Evolutionary conservation across 2,113 vertebrate genomes (phyloP).

Genomic region (Delphinus delphis): DNA sequence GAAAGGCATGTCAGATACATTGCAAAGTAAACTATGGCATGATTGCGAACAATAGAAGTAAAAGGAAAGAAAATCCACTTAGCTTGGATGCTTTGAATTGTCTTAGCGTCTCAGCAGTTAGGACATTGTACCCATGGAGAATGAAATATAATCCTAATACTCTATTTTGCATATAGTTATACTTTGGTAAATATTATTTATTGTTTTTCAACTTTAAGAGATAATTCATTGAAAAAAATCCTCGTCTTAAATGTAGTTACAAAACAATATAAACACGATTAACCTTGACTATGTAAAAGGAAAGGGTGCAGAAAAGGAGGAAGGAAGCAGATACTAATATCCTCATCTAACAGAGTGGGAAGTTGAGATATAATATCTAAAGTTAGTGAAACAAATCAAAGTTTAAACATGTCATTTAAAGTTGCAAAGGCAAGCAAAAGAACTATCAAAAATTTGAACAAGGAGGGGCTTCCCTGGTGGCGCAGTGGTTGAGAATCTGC

Average conservation of each 20-base stretch:
- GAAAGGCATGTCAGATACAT: not conserved
- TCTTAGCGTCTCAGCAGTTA: not conserved
- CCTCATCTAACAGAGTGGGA: not conserved
- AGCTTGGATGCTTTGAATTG: not conserved
- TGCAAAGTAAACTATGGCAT: not conserved
- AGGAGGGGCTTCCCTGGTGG: not conserved
- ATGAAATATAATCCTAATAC: not conserved
- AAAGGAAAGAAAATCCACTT: not conserved
- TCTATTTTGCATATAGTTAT: not conserved
- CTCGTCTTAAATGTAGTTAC: not conserved
- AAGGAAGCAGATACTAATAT: not conserved
- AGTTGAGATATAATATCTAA: not conserved
- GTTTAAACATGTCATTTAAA: not conserved
- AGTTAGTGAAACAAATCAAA: not conserved
- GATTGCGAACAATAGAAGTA: not conserved
- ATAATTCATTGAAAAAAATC: not conserved
- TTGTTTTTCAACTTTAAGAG: not conserved
- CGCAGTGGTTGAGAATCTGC: too few relatives aligned
- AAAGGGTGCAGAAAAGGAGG: not conserved
- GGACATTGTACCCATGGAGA: not conserved
- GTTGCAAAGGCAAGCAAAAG: too few relatives aligned
- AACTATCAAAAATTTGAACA: not conserved
- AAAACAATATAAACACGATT: not conserved
- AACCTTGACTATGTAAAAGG: not conserved
- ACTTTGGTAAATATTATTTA: not conserved